These are phyloP conservation scores for Apis dorsata DNA, from an alignment of 1,140 invertebrate genomes.

Conservation along the genomic window DNA sequence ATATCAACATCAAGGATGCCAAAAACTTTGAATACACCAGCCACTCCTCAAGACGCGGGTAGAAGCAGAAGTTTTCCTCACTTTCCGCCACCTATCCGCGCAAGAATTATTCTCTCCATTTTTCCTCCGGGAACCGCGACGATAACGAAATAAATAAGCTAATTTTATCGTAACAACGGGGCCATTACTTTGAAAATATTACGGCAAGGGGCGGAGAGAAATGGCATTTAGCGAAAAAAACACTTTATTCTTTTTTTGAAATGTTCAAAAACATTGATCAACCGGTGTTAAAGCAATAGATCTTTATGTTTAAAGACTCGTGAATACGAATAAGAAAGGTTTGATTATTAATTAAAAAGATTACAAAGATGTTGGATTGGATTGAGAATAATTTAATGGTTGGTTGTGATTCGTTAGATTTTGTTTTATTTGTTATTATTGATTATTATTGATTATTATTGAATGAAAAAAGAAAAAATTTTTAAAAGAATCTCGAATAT, in stretches of 20 bases:
- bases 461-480: too few species aligned
- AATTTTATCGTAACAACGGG: conserved; percentile 48
- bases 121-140: conserved; percentile 37
- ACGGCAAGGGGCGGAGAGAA: neutral
- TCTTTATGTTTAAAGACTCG: too few species aligned
- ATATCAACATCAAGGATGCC: conserved; percentile 68
- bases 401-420: too few species aligned
- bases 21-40: conserved; percentile 68
- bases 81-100: conserved; percentile 49
- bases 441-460: too few species aligned
- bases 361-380: too few species aligned
- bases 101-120: conserved; percentile 57
- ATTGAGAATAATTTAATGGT: too few species aligned
- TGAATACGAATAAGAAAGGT: too few species aligned
- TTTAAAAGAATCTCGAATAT: too few species aligned
- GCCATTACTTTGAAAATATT: neutral
- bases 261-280: neutral
- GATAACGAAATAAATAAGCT: conserved; percentile 59
- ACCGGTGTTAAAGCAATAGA: neutral
- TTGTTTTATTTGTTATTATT: too few species aligned
- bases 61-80: conserved; percentile 54
- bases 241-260: neutral
- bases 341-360: too few species aligned
- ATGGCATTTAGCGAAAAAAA: neutral
- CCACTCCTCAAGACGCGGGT: conserved; percentile 49